These are phyloP conservation scores for Lamprologus sp. DNA, from an alignment of 2,113 vertebrate species.

Conservation along the genomic window DNA sequence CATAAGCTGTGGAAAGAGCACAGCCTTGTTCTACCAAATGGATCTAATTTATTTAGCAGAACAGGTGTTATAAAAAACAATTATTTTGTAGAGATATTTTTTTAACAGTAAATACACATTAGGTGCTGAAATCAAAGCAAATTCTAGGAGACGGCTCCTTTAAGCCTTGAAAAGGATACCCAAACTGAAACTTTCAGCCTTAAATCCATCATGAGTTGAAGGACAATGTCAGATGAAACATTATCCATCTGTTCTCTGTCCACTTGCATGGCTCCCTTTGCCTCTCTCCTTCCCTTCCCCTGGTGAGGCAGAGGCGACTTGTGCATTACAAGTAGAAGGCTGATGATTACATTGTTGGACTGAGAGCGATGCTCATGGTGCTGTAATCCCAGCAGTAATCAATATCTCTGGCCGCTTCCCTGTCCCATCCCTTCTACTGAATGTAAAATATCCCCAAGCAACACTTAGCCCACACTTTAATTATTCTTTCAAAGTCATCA, in stretches of 20 bases:
- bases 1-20: neutral
- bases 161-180: neutral
- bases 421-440: slow-evolving; percentile 49
- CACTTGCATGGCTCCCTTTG: slow-evolving; percentile 22
- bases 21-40: neutral
- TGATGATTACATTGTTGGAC: slow-evolving; percentile 70
- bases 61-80: slow-evolving; percentile 18
- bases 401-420: slow-evolving; percentile 62
- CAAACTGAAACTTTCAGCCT: slow-evolving; percentile 28
- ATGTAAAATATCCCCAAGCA: slow-evolving; percentile 69
- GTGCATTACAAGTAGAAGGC: slow-evolving; percentile 62
- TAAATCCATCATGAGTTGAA: slow-evolving; percentile 52
- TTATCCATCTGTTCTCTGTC: slow-evolving; percentile 65
- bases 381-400: slow-evolving; percentile 71
- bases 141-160: neutral
- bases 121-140: neutral
- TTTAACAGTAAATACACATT: neutral
- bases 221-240: slow-evolving; percentile 63
- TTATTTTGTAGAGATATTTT: neutral
- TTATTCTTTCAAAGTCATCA: slow-evolving; percentile 69
- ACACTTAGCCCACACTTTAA: slow-evolving; percentile 60
- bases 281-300: slow-evolving; percentile 20
- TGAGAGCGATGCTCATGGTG: slow-evolving; percentile 66
- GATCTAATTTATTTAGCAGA: slow-evolving; percentile 18
- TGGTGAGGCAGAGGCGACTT: slow-evolving; percentile 50